Evolutionary conservation across 2,888 invertebrate genomes (phyloP).

Genomic region (Artemia sp.): DNA sequence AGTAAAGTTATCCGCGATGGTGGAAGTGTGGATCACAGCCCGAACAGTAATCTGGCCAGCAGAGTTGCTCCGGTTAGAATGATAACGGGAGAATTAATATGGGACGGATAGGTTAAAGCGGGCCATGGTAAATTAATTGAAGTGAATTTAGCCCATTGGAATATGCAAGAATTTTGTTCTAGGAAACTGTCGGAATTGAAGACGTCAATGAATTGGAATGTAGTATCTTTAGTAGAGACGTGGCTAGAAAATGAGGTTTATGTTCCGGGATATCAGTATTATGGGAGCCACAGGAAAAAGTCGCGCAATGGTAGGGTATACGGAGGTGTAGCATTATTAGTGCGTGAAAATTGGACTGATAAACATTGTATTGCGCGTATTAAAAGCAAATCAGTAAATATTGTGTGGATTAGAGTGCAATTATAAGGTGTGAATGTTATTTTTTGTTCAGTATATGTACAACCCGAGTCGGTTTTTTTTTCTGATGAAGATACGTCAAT

Average conservation of each 20-base stretch:
- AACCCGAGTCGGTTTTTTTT: too few relatives aligned
- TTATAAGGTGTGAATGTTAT: constrained; percentile 1
- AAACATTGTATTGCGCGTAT: constrained; percentile 3
- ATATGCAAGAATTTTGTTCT: neutral
- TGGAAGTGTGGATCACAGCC: neutral
- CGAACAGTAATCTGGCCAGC: neutral
- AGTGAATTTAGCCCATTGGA: neutral
- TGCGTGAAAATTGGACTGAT: constrained; percentile 13
- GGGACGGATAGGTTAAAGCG: neutral
- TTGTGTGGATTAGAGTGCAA: neutral
- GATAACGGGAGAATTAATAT: neutral
- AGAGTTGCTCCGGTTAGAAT: neutral
- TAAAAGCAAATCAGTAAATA: neutral
- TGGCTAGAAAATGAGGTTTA: neutral
- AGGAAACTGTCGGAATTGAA: neutral
- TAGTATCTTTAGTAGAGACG: neutral
- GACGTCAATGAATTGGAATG: neutral
- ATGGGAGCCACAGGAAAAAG: neutral
- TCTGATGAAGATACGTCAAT: too few relatives aligned
- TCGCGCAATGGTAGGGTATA: neutral
- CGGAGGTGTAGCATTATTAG: neutral
- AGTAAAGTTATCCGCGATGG: neutral
- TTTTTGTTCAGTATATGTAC: too few relatives aligned
- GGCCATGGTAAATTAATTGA: neutral
- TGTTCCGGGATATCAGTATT: constrained; percentile 10